A percentile compares a stretch with the other conserved stretches of the same genome.
Evolutionary conservation across 1,140 invertebrate species (phyloP).

Genomic region (Microplitis demolitor): DNA sequence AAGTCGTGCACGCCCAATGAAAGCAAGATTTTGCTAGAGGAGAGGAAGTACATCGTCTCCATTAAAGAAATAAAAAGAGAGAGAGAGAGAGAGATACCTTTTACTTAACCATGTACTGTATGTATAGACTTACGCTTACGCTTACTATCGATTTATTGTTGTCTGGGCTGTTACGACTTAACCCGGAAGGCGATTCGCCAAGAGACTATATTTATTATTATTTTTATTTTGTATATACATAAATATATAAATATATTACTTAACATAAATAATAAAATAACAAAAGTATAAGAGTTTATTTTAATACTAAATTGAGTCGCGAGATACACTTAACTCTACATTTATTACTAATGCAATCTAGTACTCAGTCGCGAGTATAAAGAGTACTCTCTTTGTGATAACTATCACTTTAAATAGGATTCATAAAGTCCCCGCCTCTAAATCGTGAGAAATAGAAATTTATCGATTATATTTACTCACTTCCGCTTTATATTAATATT

Average conservation of each 20-base stretch:
- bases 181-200: constrained; percentile 28
- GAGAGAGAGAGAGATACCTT: constrained; percentile 2
- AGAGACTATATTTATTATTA: neutral
- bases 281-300: neutral
- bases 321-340: neutral
- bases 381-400: neutral
- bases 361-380: no score
- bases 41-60: neutral
- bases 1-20: constrained; percentile 24
- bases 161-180: constrained; percentile 26
- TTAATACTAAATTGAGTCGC: constrained; percentile 14
- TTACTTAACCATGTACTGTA: neutral
- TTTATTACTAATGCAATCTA: no score
- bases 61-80: constrained; percentile 1
- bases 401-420: constrained; percentile 4
- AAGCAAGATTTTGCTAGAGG: constrained; percentile 10
- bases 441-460: constrained; percentile 30
- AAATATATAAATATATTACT: constrained; percentile 15
- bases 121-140: constrained; percentile 18
- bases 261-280: neutral
- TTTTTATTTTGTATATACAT: constrained; percentile 6
- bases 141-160: constrained; percentile 31
- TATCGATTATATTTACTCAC: constrained; percentile 8
- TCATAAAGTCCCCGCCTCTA: constrained; percentile 3
- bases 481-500: neutral